Base-by-base conservation (phyloP, 92 coral and sea anemone species). In the Paragorgia papillata region DNA sequence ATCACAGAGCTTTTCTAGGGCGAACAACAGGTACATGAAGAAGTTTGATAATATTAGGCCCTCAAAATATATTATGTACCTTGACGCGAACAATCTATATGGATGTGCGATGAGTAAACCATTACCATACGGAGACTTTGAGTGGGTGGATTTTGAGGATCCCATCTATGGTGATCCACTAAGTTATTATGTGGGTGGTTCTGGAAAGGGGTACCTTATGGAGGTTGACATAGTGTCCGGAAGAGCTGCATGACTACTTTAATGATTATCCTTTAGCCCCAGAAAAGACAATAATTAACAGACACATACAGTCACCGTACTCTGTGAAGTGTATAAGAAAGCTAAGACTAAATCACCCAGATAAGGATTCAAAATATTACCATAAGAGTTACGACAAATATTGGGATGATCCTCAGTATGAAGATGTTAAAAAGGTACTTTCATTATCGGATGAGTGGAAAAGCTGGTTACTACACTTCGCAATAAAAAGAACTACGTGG, bases 261-360 rank as follows among this genome's bases (percentile, higher is more conserved):
- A 82, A 82, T 39, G 82, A 82, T 19, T 82, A 81, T 57, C 82
- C 75, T 0, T 74, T 75, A 18, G 82, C 85, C 9, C 59, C 80
- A 9, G 80, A 53, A 37, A 18, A 22, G 18, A 5, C 9, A 28
- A 39, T 53, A 30, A 40, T 75, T 15, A 19, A 59, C 4, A 30
- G 24, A 18, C 30, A 69, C 1, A 64, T 68, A 55, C 67, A 14
- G 1, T n/a, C n/a, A n/a, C n/a, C n/a, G n/a, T n/a, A n/a, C n/a
- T n/a, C n/a, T n/a, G n/a, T n/a, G n/a, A n/a, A n/a, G n/a, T n/a
- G n/a, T n/a, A n/a, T n/a, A n/a, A n/a, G n/a, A n/a, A n/a, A n/a
- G n/a, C n/a, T n/a, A n/a, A n/a, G n/a, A n/a, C n/a, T n/a, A n/a
- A n/a, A n/a, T n/a, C n/a, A n/a, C n/a, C n/a, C n/a, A n/a, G n/a